Evolutionary conservation across 2,113 vertebrate species (phyloP).

Genomic region (Athene noctua): DNA sequence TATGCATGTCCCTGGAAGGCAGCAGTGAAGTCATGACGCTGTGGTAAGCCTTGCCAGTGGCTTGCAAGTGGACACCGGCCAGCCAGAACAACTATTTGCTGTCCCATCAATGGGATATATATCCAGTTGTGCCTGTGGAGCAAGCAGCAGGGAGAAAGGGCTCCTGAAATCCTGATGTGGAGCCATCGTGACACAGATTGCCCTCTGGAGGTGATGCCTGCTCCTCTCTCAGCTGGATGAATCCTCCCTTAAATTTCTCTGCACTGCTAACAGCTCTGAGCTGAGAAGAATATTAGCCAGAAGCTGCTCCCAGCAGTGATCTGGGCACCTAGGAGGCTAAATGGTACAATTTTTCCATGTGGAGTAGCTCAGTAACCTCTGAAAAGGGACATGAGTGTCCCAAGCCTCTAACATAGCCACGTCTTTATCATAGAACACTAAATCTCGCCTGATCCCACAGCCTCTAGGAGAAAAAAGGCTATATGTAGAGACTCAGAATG

Average conservation of each 20-base stretch:
- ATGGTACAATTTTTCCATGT: neutral
- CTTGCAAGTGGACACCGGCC: neutral
- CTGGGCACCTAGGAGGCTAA: neutral
- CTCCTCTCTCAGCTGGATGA: neutral
- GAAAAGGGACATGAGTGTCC: neutral
- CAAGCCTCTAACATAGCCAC: neutral
- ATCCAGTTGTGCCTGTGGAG: neutral
- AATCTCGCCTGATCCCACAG: no score
- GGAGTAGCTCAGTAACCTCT: neutral
- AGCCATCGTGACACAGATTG: neutral
- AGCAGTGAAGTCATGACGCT: neutral
- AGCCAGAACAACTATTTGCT: neutral
- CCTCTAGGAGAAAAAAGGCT: neutral
- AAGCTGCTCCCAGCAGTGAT: neutral
- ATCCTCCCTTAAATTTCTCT: neutral
- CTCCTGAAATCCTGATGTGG: neutral
- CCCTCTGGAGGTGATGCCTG: neutral
- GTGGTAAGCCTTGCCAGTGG: neutral
- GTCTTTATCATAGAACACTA: neutral
- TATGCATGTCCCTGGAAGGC: rapidly evolving
- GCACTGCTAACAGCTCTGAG: neutral
- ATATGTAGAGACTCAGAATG: neutral
- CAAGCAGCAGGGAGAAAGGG: neutral
- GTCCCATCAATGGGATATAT: neutral
- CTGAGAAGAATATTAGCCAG: neutral